Conservation (phyloP, 2,797 vertebrate genomes). For the Ibycter americanus region DNA sequence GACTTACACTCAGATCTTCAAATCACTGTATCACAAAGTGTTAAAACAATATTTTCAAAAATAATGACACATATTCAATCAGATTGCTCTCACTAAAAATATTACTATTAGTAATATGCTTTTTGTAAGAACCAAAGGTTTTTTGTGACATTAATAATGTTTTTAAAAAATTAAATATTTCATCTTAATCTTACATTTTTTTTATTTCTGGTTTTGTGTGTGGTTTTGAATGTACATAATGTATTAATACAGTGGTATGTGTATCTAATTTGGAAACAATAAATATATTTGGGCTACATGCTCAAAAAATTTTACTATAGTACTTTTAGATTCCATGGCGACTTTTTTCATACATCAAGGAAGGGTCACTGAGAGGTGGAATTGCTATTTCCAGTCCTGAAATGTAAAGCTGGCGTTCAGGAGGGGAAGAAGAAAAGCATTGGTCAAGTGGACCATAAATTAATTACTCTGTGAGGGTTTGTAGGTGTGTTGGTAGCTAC, state of each 20-base stretch:
- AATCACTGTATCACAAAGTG: background rate
- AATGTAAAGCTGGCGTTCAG: background rate
- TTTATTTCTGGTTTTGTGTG: background rate
- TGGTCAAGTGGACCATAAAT: background rate
- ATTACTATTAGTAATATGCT: background rate
- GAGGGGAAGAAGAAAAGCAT: background rate
- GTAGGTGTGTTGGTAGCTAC: background rate
- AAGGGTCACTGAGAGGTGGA: background rate
- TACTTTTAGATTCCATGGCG: background rate
- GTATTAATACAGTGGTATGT: background rate
- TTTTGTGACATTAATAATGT: background rate
- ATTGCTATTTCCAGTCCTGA: background rate
- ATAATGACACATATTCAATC: background rate
- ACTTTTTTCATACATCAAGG: background rate
- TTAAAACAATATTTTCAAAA: background rate
- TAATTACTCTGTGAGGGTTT: background rate
- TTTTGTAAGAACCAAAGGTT: background rate
- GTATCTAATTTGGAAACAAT: background rate
- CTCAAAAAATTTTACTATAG: background rate
- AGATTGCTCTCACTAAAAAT: background rate
- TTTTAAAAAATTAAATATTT: background rate
- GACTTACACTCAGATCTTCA: background rate
- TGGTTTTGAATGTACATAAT: background rate
- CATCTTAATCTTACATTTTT: background rate
- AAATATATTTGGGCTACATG: background rate